phyloP scores from a whole-genome alignment of 2,797 vertebrate genomes.

The Phoxinus dragarum region DNA sequence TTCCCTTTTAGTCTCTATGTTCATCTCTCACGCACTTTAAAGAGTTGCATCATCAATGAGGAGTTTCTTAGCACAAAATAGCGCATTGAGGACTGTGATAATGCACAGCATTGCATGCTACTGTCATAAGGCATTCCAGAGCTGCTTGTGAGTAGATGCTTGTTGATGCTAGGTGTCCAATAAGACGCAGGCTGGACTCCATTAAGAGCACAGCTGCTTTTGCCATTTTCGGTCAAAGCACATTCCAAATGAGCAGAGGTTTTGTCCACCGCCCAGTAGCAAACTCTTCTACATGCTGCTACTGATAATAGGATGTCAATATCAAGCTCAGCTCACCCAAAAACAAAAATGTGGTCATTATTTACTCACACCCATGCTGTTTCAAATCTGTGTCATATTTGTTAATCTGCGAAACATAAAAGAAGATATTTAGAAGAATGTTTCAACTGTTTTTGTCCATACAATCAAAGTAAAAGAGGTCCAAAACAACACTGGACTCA shows the following conservation, averaged over 20 bases:
- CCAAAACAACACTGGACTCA: background rate
- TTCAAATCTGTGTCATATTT: background rate
- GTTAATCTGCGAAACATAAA: background rate
- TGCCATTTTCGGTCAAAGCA: slow-evolving; percentile 92
- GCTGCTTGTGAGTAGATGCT: slow-evolving; percentile 60
- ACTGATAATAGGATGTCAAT: background rate
- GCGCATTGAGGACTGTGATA: background rate
- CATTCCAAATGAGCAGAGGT: slow-evolving; percentile 66
- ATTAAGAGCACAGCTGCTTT: slow-evolving; percentile 80
- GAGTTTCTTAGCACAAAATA: background rate
- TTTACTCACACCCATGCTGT: background rate
- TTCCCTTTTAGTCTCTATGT: background rate
- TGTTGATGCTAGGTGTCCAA: slow-evolving; percentile 77
- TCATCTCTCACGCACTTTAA: background rate
- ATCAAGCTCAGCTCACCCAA: background rate
- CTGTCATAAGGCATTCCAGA: slow-evolving; percentile 65
- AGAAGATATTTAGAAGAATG: background rate
- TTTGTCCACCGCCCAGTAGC: slow-evolving; percentile 61
- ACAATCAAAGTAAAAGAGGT: background rate
- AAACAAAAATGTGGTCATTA: background rate
- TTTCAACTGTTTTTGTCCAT: background rate
- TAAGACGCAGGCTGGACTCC: slow-evolving; percentile 73
- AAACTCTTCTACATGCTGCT: slow-evolving; percentile 33
- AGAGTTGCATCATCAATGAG: background rate
- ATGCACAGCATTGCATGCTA: slow-evolving; percentile 8